Evolutionary conservation across 2,888 invertebrate genomes (phyloP), one percentile per base, ranked within the genome.

Genomic region (Tetramorium bicarinatum): DNA sequence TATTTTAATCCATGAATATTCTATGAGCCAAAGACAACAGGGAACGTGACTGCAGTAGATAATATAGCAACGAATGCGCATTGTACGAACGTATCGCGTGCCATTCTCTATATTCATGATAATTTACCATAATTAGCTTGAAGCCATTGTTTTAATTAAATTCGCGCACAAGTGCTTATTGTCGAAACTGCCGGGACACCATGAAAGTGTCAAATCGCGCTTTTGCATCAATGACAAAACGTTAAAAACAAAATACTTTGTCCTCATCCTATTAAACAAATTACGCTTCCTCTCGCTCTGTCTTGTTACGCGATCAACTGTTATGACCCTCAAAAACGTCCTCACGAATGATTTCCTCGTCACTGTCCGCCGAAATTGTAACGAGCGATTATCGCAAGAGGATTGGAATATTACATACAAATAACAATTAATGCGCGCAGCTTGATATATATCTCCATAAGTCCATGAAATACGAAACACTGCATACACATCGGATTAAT

Each of bases 1-100:
- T 82, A 59, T 67, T 61, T 64, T 87, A 86, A 90, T 86, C 90
- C 83, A 25, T 67, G 76, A 49, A 76, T 44, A 25, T 47, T 18
- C 21, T 34, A n/a, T 21, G 25, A 71, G 38, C 18, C 34, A 56
- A 67, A 69, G 56, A 66, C 66, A 76, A 66, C 41, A n/a, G 25
- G 11, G 29, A 69, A 59, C 72, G 72, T 72, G 59, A 80, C 21
- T 59, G 38, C 44, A 59, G 21, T 59, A 59, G 34, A 59, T 59
- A 72, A 59, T 34, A 38, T 21, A 38, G 25, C 21, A 34, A 44
- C 34, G 69, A 49, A 21, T 38, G 25, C 29, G 34, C 29, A 21
- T 11, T 13, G 44, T 52, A 25, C 13, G 21, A 29, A 34, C 11
- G 18, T 21, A 34, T 80, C 34, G 72, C 59, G 59, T 59, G 79